Evolutionary conservation across 2,113 vertebrate genomes (phyloP).

Genomic region (Dromaius novaehollandiae): DNA sequence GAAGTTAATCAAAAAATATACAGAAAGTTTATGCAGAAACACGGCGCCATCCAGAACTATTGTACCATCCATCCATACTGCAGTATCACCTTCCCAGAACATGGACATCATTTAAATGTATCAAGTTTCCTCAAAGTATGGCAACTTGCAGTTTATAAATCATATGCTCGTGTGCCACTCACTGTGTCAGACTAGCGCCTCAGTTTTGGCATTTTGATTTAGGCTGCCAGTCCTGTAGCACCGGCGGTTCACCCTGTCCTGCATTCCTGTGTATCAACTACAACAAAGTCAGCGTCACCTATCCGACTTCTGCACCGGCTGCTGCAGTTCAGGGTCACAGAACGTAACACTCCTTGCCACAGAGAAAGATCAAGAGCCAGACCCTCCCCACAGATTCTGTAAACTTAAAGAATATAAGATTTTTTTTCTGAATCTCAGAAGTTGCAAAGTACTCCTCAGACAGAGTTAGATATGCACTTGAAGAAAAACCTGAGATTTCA

Average conservation of each 20-base stretch:
- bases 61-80: not conserved
- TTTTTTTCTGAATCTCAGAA: not conserved
- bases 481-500: not conserved
- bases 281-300: not conserved
- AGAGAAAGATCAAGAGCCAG: not conserved
- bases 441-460: not conserved
- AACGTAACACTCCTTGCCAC: not conserved
- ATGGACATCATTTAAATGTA: not conserved
- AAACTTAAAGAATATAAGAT: not conserved
- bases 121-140: not conserved
- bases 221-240: not conserved
- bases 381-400: not conserved
- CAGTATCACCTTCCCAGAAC: not conserved
- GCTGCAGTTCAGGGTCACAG: not conserved
- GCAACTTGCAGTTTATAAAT: not conserved
- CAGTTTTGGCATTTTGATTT: not conserved
- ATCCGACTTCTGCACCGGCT: not conserved
- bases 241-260: not conserved
- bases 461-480: not conserved
- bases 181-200: not conserved
- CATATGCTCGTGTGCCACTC: not conserved
- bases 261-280: not conserved
- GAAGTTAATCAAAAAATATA: not conserved
- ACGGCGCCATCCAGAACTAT: not conserved
- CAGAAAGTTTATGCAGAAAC: not conserved